Percentiles rank a stretch among this genome's conserved stretches.
Conservation (phyloP, 2,888 invertebrate species). For the Eilema depressum region DNA sequence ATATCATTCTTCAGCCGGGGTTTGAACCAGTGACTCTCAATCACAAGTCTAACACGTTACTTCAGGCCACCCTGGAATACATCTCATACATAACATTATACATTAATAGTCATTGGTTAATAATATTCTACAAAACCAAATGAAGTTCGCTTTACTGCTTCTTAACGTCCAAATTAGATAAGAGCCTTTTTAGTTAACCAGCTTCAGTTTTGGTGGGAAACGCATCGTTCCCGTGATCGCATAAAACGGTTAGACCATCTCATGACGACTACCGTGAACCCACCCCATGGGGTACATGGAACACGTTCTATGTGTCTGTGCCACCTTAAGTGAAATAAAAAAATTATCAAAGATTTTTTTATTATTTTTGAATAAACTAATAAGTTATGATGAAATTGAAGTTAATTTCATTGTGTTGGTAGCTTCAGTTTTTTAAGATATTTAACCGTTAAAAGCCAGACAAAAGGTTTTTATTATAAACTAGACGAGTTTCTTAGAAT, state of each 20-base stretch:
- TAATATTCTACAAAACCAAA: no score
- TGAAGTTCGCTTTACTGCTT: no score
- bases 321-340: neutral
- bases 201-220: neutral
- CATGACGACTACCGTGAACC: no score
- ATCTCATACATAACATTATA: no score
- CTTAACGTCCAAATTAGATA: no score
- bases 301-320: no score
- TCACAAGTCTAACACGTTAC: no score
- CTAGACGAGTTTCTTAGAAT: neutral
- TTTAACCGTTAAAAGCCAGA: slow-evolving; percentile 3
- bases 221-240: neutral
- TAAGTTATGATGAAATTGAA: neutral
- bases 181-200: neutral
- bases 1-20: no score
- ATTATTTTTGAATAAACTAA: neutral
- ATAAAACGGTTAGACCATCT: neutral
- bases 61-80: no score
- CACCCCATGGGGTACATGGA: no score
- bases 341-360: neutral
- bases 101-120: no score
- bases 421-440: neutral
- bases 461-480: neutral
- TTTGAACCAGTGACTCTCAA: no score
- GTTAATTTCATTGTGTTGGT: neutral